Conservation (phyloP, 1,140 invertebrate species). For the Lordiphosa stackelbergi region DNA sequence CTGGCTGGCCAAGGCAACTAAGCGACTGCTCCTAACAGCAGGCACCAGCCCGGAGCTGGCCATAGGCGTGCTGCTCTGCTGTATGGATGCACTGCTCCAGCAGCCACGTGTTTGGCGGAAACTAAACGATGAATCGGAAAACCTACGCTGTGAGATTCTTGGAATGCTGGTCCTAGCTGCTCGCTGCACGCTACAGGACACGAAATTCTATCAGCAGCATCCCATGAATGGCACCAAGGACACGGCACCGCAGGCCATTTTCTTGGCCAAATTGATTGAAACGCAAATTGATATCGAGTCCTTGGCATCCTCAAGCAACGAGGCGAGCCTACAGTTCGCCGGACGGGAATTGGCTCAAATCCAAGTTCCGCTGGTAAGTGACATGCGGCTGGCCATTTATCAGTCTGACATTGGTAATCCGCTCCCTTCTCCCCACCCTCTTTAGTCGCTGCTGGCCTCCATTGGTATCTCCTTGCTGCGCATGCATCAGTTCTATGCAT, state of each 20-base stretch:
- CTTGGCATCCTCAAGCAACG: conserved; percentile 16
- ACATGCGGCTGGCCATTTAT: conserved; percentile 39
- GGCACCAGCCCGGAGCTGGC: conserved; percentile 22
- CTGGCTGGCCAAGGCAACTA: conserved; percentile 28
- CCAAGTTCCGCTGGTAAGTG: conserved; percentile 67
- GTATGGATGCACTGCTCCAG: conserved; percentile 55
- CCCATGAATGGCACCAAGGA: conserved; percentile 18
- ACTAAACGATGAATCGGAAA: conserved; percentile 41
- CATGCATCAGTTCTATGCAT: conserved; percentile 79
- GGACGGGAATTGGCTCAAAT: conserved; percentile 52
- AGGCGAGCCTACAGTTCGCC: conserved; percentile 27
- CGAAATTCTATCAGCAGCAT: conserved; percentile 71
- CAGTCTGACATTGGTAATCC: conserved; percentile 18
- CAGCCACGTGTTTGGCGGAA: conserved; percentile 58
- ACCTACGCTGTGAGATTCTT: conserved; percentile 49
- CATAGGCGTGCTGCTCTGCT: conserved; percentile 35
- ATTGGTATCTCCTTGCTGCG: conserved; percentile 63
- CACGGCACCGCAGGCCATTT: conserved; percentile 63
- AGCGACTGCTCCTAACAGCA: conserved; percentile 23
- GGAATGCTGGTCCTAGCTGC: conserved; percentile 42
- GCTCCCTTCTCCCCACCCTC: neutral
- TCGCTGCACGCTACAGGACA: conserved; percentile 52
- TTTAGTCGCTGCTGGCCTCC: conserved; percentile 47
- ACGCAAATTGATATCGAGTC: conserved; percentile 67
- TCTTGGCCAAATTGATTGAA: conserved; percentile 76